These are phyloP conservation scores for Nycticebus coucang DNA, from an alignment of 2,113 vertebrate genomes.

Conservation along the genomic window DNA sequence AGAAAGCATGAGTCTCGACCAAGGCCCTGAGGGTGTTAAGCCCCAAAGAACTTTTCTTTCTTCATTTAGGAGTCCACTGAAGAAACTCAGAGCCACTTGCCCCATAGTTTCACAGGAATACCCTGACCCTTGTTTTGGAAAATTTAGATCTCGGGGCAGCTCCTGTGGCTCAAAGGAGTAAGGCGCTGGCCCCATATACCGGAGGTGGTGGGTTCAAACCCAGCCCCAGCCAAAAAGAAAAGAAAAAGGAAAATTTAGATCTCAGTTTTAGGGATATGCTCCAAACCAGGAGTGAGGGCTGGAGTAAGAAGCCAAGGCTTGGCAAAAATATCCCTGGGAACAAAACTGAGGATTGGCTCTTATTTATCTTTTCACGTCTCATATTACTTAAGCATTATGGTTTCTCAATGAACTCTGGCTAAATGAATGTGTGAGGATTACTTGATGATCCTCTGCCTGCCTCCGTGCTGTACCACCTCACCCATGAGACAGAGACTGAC, in stretches of 20 bases:
- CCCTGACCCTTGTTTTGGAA: not conserved
- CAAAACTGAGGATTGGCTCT: not conserved
- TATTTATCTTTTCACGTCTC: not conserved
- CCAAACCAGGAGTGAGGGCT: not conserved
- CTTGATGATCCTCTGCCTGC: not conserved
- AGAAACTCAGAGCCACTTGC: not conserved
- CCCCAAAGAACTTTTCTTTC: not conserved
- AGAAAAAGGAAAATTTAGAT: not conserved
- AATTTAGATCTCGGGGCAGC: not conserved
- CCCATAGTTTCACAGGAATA: not conserved
- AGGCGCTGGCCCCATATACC: too few species aligned
- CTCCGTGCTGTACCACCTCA: rapidly evolving
- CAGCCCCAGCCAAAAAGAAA: too few species aligned
- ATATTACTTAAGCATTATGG: not conserved
- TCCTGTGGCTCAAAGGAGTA: too few species aligned
- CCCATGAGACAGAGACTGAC: slow-evolving; percentile 77
- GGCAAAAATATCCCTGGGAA: not conserved
- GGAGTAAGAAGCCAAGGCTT: not conserved
- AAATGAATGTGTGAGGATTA: rapidly evolving
- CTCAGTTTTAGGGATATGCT: not conserved
- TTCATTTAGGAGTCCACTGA: not conserved
- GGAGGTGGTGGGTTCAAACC: too few species aligned
- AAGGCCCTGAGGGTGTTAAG: not conserved
- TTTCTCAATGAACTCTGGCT: not conserved
- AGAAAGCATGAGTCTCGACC: not conserved